These are phyloP conservation scores for Nibea albiflora DNA, from an alignment of 2,113 vertebrate species.

Conservation along the genomic window DNA sequence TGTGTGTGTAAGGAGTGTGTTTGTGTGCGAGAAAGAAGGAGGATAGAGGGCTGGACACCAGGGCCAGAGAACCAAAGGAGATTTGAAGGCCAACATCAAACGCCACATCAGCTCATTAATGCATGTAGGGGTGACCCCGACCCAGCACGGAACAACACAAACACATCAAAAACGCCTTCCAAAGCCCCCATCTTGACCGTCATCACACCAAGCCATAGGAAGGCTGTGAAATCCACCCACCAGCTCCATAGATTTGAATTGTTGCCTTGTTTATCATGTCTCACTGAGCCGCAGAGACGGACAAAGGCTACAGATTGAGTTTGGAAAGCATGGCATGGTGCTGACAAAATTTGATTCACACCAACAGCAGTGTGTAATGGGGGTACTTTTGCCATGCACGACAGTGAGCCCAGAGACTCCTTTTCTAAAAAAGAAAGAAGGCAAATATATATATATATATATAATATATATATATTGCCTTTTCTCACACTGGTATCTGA, in stretches of 20 bases:
- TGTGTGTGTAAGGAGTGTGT: conserved; percentile 33
- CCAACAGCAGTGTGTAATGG: conserved; percentile 43
- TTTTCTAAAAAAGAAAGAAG: conserved; percentile 52
- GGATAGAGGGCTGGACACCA: conserved; percentile 51
- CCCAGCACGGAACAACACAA: conserved; percentile 60
- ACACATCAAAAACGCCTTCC: conserved; percentile 67
- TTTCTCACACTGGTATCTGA: conserved; percentile 57
- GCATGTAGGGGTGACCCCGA: conserved; percentile 70
- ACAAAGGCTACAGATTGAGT: conserved; percentile 60
- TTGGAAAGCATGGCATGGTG: conserved; percentile 36
- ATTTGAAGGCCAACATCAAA: conserved; percentile 81
- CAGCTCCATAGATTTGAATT: conserved; percentile 52
- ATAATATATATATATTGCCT: conserved; percentile 6
- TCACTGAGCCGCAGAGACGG: conserved; percentile 41
- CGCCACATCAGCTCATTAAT: conserved; percentile 76
- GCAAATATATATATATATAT: neutral
- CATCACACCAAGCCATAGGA: conserved; percentile 55
- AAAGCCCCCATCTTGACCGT: conserved; percentile 63
- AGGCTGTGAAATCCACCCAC: conserved; percentile 61
- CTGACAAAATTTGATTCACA: conserved; percentile 48
- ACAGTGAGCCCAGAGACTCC: conserved; percentile 36
- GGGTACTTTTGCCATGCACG: conserved; percentile 33
- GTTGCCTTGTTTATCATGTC: conserved; percentile 62
- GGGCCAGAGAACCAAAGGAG: conserved; percentile 69
- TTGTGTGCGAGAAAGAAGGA: conserved; percentile 40